phyloP scores from a whole-genome alignment of 37 sponge, comb jelly and placozoan species.

The Ianthella basta region DNA sequence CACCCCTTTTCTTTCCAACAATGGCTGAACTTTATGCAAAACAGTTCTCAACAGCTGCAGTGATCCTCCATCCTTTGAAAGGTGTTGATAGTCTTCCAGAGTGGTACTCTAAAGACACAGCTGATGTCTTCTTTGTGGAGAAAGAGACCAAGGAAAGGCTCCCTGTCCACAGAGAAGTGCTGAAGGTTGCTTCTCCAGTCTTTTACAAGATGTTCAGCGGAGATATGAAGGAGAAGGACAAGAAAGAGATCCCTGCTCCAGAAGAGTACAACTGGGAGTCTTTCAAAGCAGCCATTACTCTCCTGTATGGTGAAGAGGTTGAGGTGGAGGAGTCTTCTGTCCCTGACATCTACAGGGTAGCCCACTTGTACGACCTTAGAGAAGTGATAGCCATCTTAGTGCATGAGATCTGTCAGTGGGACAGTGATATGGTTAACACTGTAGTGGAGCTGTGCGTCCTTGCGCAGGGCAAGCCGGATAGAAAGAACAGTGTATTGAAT shows the following conservation, averaged over 20 bases:
- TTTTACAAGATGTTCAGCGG: slow-evolving; percentile 4
- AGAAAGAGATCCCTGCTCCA: background rate
- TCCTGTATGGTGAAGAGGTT: background rate
- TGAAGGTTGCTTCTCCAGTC: background rate
- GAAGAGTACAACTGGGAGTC: slow-evolving; percentile 8
- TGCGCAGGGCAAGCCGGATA: too few relatives aligned
- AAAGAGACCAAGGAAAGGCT: background rate
- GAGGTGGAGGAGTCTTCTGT: background rate
- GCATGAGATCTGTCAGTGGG: too few relatives aligned
- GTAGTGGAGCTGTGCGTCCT: too few relatives aligned
- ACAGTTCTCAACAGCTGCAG: too few relatives aligned
- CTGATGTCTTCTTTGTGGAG: background rate
- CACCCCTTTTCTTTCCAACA: too few relatives aligned
- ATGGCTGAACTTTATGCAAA: too few relatives aligned
- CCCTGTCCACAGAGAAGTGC: background rate
- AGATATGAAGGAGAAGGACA: background rate
- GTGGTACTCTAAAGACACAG: background rate
- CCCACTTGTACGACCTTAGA: background rate
- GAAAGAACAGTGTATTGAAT: too few relatives aligned
- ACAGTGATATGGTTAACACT: too few relatives aligned
- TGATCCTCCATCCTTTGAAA: too few relatives aligned
- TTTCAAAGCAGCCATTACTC: background rate
- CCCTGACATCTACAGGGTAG: background rate
- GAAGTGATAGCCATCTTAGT: background rate
- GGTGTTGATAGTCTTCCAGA: too few relatives aligned